Conservation (phyloP, 2,888 invertebrate genomes). For the Rhopalosiphum nymphaeae region DNA sequence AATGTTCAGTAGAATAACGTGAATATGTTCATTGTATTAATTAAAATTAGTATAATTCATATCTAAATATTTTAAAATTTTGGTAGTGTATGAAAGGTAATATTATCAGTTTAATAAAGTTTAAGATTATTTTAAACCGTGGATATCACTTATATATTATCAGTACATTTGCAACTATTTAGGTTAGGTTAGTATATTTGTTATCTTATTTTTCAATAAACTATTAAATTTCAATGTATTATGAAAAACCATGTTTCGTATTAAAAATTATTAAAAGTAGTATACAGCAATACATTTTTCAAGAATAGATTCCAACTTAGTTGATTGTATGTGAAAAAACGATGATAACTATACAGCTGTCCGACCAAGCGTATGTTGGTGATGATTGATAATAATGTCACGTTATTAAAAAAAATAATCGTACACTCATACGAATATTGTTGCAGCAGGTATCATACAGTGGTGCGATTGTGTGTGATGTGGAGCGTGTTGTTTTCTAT, state of each 20-base stretch:
- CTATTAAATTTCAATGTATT: not conserved
- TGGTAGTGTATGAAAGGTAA: not conserved
- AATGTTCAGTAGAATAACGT: too few species aligned
- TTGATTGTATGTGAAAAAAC: not conserved
- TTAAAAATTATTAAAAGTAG: not conserved
- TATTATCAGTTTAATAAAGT: not conserved
- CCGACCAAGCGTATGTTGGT: not conserved
- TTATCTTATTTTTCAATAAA: not conserved
- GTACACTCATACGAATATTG: not conserved
- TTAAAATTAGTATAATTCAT: not conserved
- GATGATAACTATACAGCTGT: not conserved
- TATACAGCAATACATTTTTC: not conserved
- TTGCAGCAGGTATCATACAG: not conserved
- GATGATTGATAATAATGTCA: slow-evolving; percentile 6
- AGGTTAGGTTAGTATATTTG: not conserved
- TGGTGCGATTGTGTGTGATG: not conserved
- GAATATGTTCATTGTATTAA: not conserved
- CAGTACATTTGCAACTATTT: not conserved
- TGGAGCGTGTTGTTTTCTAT: slow-evolving; percentile 2
- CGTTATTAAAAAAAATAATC: not conserved
- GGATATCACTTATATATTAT: not conserved
- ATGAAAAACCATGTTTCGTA: not conserved
- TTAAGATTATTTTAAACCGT: too few species aligned
- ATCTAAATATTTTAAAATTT: not conserved
- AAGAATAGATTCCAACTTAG: not conserved